These are phyloP conservation scores for Saturnia japonica DNA, from an alignment of 2,888 invertebrate species.

Conservation along the genomic window DNA sequence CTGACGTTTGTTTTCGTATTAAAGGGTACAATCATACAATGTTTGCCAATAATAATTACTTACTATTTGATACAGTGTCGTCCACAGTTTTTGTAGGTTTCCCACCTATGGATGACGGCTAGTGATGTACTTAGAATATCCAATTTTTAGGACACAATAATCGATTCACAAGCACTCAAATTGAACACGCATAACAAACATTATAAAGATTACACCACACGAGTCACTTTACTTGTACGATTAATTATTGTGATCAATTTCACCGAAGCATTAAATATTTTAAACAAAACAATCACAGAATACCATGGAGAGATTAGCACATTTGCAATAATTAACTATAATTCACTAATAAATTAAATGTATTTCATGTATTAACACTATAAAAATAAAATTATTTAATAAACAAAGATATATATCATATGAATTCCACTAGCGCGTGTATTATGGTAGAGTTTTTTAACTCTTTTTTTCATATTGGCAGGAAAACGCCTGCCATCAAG, in stretches of 20 bases:
- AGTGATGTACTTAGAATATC: slow-evolving; percentile 59
- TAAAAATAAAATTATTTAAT: slow-evolving; percentile 78
- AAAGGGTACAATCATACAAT: background rate
- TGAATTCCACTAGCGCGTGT: slow-evolving; percentile 79
- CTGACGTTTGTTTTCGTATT: background rate
- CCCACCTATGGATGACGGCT: slow-evolving; percentile 73
- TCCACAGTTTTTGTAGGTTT: slow-evolving; percentile 74
- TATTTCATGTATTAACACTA: slow-evolving; percentile 74
- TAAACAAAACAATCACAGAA: slow-evolving; percentile 76
- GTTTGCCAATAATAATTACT: slow-evolving; percentile 36
- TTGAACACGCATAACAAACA: slow-evolving; percentile 63
- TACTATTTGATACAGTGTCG: slow-evolving; percentile 80
- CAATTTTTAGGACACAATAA: slow-evolving; percentile 64
- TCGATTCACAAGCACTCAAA: slow-evolving; percentile 61
- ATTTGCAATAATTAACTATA: slow-evolving; percentile 75
- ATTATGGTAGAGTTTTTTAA: slow-evolving; percentile 73
- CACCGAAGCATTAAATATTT: slow-evolving; percentile 62
- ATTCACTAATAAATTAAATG: slow-evolving; percentile 80
- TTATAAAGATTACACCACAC: slow-evolving; percentile 60
- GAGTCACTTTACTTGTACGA: slow-evolving; percentile 40
- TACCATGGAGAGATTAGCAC: slow-evolving; percentile 72
- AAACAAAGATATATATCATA: slow-evolving; percentile 67
- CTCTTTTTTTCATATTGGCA: slow-evolving; percentile 80
- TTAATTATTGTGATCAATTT: slow-evolving; percentile 61
- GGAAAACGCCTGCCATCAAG: slow-evolving; percentile 79